These are phyloP conservation scores for Rhinopomastus cyanomelas DNA, from an alignment of 2,113 vertebrate genomes.

Conservation along the genomic window DNA sequence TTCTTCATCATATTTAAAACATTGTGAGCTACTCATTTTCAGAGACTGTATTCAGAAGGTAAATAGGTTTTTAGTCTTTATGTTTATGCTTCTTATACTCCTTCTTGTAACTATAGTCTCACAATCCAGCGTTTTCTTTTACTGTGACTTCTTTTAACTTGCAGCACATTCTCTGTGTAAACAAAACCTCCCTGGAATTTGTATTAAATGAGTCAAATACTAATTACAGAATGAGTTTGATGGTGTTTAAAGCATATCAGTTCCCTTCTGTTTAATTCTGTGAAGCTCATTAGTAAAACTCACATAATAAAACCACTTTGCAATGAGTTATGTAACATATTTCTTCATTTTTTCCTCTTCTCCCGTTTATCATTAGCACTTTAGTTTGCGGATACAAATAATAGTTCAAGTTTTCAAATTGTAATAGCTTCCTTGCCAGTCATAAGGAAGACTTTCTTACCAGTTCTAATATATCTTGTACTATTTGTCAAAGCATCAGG, in stretches of 20 bases:
- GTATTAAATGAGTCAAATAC: neutral
- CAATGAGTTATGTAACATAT: neutral
- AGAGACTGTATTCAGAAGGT: neutral
- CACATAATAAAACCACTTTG: neutral
- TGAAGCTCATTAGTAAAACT: neutral
- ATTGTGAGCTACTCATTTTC: neutral
- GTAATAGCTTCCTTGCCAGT: neutral
- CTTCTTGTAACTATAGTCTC: neutral
- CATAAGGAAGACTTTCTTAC: neutral
- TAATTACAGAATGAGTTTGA: neutral
- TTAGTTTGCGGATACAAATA: neutral
- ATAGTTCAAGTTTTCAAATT: neutral
- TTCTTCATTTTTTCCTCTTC: neutral
- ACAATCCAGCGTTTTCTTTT: neutral
- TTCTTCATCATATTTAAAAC: neutral
- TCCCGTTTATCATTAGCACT: neutral
- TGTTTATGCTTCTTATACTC: neutral
- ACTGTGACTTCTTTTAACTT: neutral
- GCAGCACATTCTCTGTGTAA: neutral
- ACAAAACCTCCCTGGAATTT: neutral
- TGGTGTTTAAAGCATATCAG: neutral
- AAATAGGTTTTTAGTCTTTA: neutral
- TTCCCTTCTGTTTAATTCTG: neutral
- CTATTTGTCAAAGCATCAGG: neutral
- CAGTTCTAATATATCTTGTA: neutral